Conservation (phyloP, 2,797 vertebrate genomes). For the Sebastes oblongus region DNA sequence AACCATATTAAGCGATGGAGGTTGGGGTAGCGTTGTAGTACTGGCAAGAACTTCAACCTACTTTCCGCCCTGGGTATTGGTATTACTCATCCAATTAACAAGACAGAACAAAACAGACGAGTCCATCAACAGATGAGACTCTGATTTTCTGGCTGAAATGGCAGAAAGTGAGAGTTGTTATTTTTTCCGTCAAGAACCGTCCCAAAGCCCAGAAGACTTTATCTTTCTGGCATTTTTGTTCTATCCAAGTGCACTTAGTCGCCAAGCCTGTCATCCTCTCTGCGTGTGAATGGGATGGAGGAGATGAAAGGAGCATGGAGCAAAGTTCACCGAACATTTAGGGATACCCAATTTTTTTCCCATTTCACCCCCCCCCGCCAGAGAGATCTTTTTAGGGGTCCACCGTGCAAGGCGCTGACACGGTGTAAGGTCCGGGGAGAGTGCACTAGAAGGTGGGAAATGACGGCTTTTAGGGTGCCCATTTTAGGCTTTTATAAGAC, state of each 20-base stretch:
- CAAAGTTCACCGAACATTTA: conserved; percentile 75
- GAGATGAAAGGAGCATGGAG: conserved; percentile 81
- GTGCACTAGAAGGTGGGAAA: conserved; percentile 52
- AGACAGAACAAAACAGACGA: not conserved
- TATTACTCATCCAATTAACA: not conserved
- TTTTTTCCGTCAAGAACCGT: conserved; percentile 42
- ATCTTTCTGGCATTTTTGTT: conserved; percentile 63
- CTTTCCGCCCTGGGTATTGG: not conserved
- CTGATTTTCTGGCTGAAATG: conserved; percentile 14
- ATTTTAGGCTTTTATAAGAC: conserved; percentile 68
- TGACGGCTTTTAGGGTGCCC: conserved; percentile 69
- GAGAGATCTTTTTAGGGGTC: conserved; percentile 57
- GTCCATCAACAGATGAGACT: conserved; percentile 1
- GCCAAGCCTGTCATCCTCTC: conserved; percentile 53
- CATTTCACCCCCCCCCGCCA: conserved; percentile 46
- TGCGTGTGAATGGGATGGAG: conserved; percentile 42
- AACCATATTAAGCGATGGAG: accelerated
- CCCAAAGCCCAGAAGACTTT: conserved; percentile 42
- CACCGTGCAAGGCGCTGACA: conserved; percentile 33
- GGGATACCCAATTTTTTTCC: conserved; percentile 69
- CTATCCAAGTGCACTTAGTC: conserved; percentile 73
- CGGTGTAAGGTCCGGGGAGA: conserved; percentile 44
- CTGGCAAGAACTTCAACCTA: too few relatives aligned
- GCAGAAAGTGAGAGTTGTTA: conserved; percentile 16
- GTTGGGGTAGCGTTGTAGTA: too few relatives aligned